These are phyloP conservation scores for Drosophila grimshawi DNA, from an alignment of 1,140 invertebrate species.

Conservation along the genomic window DNA sequence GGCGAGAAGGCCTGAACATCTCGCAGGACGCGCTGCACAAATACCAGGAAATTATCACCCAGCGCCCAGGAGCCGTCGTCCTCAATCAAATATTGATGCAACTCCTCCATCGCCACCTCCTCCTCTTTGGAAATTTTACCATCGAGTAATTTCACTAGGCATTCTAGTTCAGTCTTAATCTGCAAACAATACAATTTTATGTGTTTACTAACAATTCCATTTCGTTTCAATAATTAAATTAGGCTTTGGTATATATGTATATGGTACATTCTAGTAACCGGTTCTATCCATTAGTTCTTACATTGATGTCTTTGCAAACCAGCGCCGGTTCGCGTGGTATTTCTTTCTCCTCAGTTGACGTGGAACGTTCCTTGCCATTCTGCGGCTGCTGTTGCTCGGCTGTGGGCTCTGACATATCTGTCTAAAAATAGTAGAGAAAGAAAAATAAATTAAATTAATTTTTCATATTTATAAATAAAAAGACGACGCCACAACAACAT, in stretches of 20 bases:
- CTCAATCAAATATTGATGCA: conserved; percentile 93
- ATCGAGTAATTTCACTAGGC: conserved; percentile 87
- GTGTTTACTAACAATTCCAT: too few relatives aligned
- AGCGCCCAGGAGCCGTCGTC: conserved; percentile 96
- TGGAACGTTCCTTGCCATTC: conserved; percentile 82
- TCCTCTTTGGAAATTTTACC: conserved; percentile 89
- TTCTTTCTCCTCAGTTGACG: conserved; percentile 88
- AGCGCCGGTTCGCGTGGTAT: conserved; percentile 92
- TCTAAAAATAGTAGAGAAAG: conserved; percentile 71
- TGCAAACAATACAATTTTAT: conserved; percentile 54
- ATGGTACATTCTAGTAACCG: too few relatives aligned
- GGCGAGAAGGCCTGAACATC: conserved; percentile 86
- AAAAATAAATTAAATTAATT: conserved; percentile 71
- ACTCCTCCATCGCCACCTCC: conserved; percentile 89
- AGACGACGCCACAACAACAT: conserved; percentile 44
- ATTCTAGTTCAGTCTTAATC: conserved; percentile 88
- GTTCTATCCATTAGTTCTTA: conserved; percentile 84
- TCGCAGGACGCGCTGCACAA: conserved; percentile 89
- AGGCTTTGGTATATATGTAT: not conserved
- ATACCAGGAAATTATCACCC: conserved; percentile 93
- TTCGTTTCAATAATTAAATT: not conserved
- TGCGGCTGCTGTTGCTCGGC: conserved; percentile 71
- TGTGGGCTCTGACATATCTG: conserved; percentile 75
- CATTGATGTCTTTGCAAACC: conserved; percentile 91
- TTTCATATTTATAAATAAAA: conserved; percentile 67